Conservation (phyloP, 2,888 invertebrate species). For the Elegia similella region DNA sequence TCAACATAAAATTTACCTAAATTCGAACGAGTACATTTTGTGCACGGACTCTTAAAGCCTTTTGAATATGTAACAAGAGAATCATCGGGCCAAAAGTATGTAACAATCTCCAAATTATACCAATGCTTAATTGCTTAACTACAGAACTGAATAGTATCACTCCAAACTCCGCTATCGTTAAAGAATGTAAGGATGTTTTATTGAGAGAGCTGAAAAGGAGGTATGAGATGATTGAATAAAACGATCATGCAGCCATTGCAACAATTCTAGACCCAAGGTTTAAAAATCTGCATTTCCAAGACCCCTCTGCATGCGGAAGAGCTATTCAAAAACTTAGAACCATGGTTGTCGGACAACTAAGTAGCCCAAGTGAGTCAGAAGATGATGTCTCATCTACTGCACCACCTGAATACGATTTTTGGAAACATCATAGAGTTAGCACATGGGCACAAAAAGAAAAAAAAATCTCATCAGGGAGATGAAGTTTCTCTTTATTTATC, state of each 20-base stretch:
- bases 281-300: conserved; percentile 37
- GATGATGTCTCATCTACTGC: conserved; percentile 33
- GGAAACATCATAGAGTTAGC: conserved; percentile 39
- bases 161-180: conserved; percentile 29
- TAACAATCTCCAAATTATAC: conserved; percentile 36
- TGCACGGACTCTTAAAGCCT: no score
- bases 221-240: conserved; percentile 35
- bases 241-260: conserved; percentile 31
- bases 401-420: conserved; percentile 34
- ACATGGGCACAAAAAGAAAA: conserved; percentile 25
- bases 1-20: no score
- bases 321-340: conserved; percentile 27
- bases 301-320: conserved; percentile 34
- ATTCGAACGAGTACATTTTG: no score
- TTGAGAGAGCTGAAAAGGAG: conserved; percentile 33
- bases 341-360: conserved; percentile 3
- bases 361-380: conserved; percentile 31
- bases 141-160: conserved; percentile 34
- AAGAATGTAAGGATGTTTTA: conserved; percentile 32
- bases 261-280: conserved; percentile 32
- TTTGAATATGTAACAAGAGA: conserved; percentile 36
- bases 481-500: conserved; percentile 34
- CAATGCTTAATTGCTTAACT: conserved; percentile 37
- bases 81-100: conserved; percentile 23
- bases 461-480: conserved; percentile 36